Percentiles rank a stretch among this genome's conserved stretches.
Conservation (phyloP, 2,113 vertebrate genomes). For the Halcyon senegalensis region DNA sequence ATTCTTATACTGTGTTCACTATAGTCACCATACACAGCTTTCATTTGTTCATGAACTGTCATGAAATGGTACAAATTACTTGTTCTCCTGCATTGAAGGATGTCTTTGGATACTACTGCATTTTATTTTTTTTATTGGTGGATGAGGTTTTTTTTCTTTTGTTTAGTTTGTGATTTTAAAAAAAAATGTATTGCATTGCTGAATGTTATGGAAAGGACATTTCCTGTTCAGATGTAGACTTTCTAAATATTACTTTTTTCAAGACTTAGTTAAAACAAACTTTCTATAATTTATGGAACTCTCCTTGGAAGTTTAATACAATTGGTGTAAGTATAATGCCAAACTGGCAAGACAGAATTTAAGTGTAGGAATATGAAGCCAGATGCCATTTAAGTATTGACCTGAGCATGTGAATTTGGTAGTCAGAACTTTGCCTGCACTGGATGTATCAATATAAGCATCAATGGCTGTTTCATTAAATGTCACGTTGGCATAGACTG, state of each 20-base stretch:
- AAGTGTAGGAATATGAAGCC: not conserved
- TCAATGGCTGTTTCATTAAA: not conserved
- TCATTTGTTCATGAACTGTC: not conserved
- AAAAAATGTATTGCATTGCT: not conserved
- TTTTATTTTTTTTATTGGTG: not conserved
- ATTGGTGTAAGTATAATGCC: not conserved
- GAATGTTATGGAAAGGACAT: not conserved
- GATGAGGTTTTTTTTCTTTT: not conserved
- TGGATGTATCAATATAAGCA: not conserved
- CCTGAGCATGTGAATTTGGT: not conserved
- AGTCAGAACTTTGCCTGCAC: not conserved
- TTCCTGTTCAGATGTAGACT: not conserved
- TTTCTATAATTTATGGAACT: not conserved
- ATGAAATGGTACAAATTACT: not conserved
- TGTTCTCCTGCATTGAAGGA: not conserved
- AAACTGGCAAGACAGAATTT: not conserved
- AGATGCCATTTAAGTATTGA: not conserved
- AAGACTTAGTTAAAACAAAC: not conserved
- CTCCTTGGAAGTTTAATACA: not conserved
- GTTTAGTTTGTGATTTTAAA: not conserved
- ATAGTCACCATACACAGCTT: not conserved
- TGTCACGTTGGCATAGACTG: not conserved
- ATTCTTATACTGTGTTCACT: not conserved
- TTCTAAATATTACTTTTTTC: not conserved
- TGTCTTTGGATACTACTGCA: not conserved